These are phyloP conservation scores for Aspiorhynchus laticeps DNA, from an alignment of 2,113 vertebrate genomes.

Conservation along the genomic window DNA sequence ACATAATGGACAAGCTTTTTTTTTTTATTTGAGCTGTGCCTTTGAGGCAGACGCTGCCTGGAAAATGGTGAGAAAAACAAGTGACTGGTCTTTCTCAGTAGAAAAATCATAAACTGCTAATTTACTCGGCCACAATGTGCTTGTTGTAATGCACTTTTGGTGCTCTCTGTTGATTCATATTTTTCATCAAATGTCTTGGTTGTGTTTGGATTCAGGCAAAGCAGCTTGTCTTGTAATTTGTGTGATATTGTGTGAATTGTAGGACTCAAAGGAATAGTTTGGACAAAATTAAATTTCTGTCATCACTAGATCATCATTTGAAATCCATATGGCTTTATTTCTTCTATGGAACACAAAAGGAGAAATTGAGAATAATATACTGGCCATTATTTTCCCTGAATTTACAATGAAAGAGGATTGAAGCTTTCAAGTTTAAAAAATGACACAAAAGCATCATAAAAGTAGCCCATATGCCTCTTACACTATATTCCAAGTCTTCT, in stretches of 20 bases:
- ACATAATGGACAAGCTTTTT: neutral
- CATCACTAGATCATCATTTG: neutral
- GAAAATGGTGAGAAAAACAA: slow-evolving; percentile 22
- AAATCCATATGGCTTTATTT: neutral
- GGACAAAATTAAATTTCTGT: neutral
- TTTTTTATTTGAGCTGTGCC: neutral
- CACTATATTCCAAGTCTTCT: too few species aligned
- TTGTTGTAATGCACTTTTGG: neutral
- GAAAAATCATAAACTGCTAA: neutral
- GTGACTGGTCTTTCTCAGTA: neutral
- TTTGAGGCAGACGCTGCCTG: neutral
- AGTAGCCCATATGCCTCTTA: too few species aligned
- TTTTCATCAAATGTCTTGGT: slow-evolving; percentile 7
- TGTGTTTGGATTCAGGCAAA: neutral
- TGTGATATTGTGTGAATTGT: neutral
- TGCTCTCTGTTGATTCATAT: neutral
- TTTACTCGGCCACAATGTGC: neutral
- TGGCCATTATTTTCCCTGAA: too few species aligned
- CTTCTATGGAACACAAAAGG: neutral
- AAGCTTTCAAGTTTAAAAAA: too few species aligned
- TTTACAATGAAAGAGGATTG: too few species aligned
- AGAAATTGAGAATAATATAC: too few species aligned
- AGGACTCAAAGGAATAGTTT: neutral
- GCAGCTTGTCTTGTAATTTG: slow-evolving; percentile 3
- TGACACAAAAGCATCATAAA: too few species aligned